Conservation (phyloP, 2,888 invertebrate genomes). For the Melangyna quadrimaculata region DNA sequence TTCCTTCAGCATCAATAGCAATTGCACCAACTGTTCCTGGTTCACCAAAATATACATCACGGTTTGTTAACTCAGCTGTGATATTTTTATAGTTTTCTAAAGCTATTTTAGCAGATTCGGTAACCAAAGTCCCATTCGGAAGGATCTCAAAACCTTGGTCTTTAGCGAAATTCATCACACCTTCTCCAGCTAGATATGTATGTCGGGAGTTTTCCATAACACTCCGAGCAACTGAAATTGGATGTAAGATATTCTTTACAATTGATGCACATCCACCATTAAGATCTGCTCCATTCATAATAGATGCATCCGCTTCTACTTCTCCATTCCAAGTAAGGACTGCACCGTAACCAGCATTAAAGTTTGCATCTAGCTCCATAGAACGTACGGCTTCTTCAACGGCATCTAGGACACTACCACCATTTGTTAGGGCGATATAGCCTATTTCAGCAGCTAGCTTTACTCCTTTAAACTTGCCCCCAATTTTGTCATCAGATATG, state of each 20-base stretch:
- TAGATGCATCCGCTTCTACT: slow-evolving; percentile 92
- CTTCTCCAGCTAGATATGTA: slow-evolving; percentile 87
- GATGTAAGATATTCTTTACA: slow-evolving; percentile 88
- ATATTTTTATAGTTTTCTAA: slow-evolving; percentile 81
- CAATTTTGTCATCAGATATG: slow-evolving; percentile 84
- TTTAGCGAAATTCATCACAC: slow-evolving; percentile 87
- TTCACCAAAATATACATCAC: slow-evolving; percentile 79
- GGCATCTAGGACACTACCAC: slow-evolving; percentile 87
- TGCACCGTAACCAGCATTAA: slow-evolving; percentile 92
- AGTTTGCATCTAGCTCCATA: slow-evolving; percentile 89
- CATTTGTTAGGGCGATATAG: slow-evolving; percentile 82
- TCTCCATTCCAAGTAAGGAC: slow-evolving; percentile 88
- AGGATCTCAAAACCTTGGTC: slow-evolving; percentile 83
- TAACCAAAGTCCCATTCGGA: slow-evolving; percentile 85
- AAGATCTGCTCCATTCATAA: slow-evolving; percentile 88
- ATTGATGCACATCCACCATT: slow-evolving; percentile 88
- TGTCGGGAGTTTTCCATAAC: slow-evolving; percentile 90
- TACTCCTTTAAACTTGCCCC: slow-evolving; percentile 85
- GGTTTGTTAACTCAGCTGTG: background rate
- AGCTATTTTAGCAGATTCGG: slow-evolving; percentile 84
- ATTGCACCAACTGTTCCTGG: slow-evolving; percentile 93
- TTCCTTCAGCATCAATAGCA: slow-evolving; percentile 84
- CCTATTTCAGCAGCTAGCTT: slow-evolving; percentile 85
- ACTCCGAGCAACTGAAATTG: slow-evolving; percentile 88
- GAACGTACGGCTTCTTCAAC: slow-evolving; percentile 88